phyloP scores from a whole-genome alignment of 1,140 invertebrate species.

The Popillia japonica region DNA sequence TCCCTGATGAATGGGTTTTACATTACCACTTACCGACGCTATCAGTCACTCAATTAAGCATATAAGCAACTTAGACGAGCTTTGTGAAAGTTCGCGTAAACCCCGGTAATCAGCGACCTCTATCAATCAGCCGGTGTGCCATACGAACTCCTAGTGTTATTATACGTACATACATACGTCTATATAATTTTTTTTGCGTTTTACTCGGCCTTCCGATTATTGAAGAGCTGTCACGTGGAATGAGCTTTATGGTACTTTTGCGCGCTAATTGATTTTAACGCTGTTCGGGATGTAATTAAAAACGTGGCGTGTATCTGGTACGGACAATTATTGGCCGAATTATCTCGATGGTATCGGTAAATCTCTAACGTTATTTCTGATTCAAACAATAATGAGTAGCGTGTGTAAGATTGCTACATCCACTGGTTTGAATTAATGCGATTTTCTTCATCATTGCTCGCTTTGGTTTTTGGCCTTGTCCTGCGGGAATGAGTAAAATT shows the following conservation, averaged over 20 bases:
- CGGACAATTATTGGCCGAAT: not conserved
- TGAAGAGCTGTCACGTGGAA: conserved; percentile 26
- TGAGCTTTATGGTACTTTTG: not conserved
- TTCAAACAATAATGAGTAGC: too few species aligned
- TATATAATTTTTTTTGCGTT: too few species aligned
- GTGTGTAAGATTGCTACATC: too few species aligned
- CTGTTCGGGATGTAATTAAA: not conserved
- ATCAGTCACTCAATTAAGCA: conserved; percentile 35
- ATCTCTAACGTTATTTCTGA: too few species aligned
- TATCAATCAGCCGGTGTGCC: conserved; percentile 10
- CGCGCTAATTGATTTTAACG: conserved; percentile 9
- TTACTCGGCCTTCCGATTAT: conserved; percentile 27
- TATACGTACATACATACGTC: conserved; percentile 7
- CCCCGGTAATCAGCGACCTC: conserved; percentile 29
- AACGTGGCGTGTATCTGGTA: not conserved
- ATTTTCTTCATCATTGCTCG: too few species aligned
- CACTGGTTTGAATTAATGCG: too few species aligned
- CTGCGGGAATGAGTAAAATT: too few species aligned
- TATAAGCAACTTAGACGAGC: conserved; percentile 34
- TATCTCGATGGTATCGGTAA: not conserved
- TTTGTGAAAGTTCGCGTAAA: conserved; percentile 29
- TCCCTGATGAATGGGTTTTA: conserved; percentile 33
- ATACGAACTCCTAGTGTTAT: conserved; percentile 8
- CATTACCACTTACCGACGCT: conserved; percentile 34
- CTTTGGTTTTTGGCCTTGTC: too few species aligned